Evolutionary conservation across 1,140 invertebrate genomes (phyloP), one percentile per base, ranked within the genome.

Genomic region (Atopsyche davidsoni): DNA sequence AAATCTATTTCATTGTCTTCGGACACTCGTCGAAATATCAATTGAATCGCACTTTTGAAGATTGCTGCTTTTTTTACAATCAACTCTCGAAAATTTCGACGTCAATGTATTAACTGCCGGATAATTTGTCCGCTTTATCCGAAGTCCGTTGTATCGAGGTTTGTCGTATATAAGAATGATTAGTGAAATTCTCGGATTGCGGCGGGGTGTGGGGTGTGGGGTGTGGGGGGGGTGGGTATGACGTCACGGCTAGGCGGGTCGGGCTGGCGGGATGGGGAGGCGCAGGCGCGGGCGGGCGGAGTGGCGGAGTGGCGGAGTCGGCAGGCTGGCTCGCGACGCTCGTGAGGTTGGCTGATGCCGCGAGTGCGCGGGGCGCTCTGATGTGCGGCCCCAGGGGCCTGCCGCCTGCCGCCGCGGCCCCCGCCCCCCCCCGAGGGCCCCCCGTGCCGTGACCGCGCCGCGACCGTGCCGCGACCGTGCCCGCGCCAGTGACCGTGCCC

Each of bases 371-470:
- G 68, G 68, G 67, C 67, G 67, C 66, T 57, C 55, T 57, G 55
- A 57, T 31, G 21, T 46, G 51, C 67, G 67, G 68, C 65, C 65
- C 61, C 67, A 64, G 63, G 54, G 56, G 54, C 62, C 62, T 59
- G 68, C 65, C 63, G 67, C 64, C 65, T 64, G 64, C 64, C 68
- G 62, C 64, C 60, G 61, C 51, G 55, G 59, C 64, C 60, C 59
- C 59, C 70, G 64, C 64, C 64, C 64, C 66, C 64, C 64, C 64
- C 64, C 65, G 65, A 35, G 63, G 68, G 66, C 66, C 64, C 62
- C 64, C 64, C 67, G 64, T 65, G 65, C 64, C 67, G 66, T 66
- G 66, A 69, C 67, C 68, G 65, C 64, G 63, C 60, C 64, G 68
- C 62, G 64, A 68, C 64, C 67, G 69, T 64, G 67, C 66, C 64